Conservation (phyloP, 2,797 vertebrate species). For the Benthosema pterotum region DNA sequence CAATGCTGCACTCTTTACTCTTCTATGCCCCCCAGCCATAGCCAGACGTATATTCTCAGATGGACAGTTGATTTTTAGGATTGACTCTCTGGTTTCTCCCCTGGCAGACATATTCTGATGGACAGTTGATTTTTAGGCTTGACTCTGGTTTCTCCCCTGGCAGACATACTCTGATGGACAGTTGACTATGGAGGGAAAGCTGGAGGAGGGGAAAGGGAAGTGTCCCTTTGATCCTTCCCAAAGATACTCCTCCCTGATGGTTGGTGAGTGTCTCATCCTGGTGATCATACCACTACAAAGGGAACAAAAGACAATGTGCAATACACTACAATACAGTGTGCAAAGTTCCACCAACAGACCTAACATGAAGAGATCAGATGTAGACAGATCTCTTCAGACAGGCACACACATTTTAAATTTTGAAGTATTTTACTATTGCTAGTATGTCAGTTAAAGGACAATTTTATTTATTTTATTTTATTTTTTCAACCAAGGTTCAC, state of each 20-base stretch:
- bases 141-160: constrained; percentile 27
- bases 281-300: constrained; percentile 13
- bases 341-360: constrained; percentile 43
- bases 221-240: constrained; percentile 85
- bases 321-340: constrained; percentile 16
- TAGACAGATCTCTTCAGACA: too few relatives aligned
- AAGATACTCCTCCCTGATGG: constrained; percentile 81
- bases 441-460: too few relatives aligned
- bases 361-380: constrained; percentile 2
- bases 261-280: constrained; percentile 73
- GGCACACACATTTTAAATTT: background rate
- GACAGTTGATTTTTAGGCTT: background rate
- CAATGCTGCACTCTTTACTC: too few relatives aligned
- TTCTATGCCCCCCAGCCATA: too few relatives aligned
- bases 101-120: constrained; percentile 70
- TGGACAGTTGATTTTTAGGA: background rate
- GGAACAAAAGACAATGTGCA: constrained; percentile 30
- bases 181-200: constrained; percentile 74
- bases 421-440: constrained; percentile 1
- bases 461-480: too few relatives aligned
- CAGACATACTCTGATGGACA: constrained; percentile 74
- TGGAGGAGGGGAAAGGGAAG: constrained; percentile 81
- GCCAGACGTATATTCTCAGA: too few relatives aligned
- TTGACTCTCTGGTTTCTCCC: constrained; percentile 27
- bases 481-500: too few relatives aligned